phyloP scores from a whole-genome alignment of 2,888 invertebrate genomes.

The Microplitis deprimator region DNA sequence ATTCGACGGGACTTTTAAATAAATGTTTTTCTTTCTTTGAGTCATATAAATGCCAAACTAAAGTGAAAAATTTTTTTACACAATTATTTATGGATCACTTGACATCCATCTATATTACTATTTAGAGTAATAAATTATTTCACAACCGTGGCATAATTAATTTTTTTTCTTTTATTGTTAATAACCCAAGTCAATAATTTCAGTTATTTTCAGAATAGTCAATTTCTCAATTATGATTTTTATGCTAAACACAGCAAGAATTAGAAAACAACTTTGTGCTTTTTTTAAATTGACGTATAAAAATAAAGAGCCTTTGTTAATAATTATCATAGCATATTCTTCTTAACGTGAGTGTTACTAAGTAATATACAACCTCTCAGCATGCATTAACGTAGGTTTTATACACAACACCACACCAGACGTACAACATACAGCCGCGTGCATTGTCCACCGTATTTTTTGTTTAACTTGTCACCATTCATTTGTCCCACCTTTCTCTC shows the following conservation, averaged over 20 bases:
- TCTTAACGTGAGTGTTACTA: conserved; percentile 34
- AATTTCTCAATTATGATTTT: too few species aligned
- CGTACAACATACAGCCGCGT: conserved; percentile 17
- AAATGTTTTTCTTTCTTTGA: conserved; percentile 21
- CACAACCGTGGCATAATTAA: not conserved
- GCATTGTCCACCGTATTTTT: conserved; percentile 46
- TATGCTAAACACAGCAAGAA: too few species aligned
- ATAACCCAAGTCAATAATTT: not conserved
- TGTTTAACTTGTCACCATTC: conserved; percentile 43
- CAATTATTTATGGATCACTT: not conserved
- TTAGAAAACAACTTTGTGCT: not conserved
- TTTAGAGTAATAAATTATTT: not conserved
- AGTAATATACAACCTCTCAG: conserved; percentile 25
- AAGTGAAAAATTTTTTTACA: conserved; percentile 22
- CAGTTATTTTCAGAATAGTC: too few species aligned
- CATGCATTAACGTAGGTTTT: conserved; percentile 37
- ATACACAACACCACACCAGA: conserved; percentile 25
- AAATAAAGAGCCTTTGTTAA: not conserved
- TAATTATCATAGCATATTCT: conserved; percentile 3
- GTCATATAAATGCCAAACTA: conserved; percentile 37
- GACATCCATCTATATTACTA: not conserved
- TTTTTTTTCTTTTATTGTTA: not conserved
- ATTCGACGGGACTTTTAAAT: conserved; percentile 26
- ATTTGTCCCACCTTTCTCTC: conserved; percentile 37
- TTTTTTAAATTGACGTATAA: not conserved